These are phyloP conservation scores for Eubasilissa splendida DNA, from an alignment of 2,888 invertebrate genomes.

Conservation along the genomic window DNA sequence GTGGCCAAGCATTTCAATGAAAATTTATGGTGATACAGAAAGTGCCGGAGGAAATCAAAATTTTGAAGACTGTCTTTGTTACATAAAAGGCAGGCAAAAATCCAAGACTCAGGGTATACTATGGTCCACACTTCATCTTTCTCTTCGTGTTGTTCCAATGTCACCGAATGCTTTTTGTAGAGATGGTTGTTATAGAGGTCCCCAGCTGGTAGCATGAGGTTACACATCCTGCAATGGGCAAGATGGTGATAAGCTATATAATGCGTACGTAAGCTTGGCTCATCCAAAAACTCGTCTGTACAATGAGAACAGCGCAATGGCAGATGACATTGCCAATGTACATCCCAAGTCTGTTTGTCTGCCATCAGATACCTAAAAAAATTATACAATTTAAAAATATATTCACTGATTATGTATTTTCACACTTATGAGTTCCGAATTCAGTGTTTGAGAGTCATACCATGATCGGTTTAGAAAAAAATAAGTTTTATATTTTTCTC, in stretches of 20 bases:
- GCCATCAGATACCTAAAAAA: slow-evolving; percentile 68
- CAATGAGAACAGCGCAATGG: slow-evolving; percentile 72
- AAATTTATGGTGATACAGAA: slow-evolving; percentile 69
- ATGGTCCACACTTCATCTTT: slow-evolving; percentile 64
- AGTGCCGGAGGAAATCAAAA: slow-evolving; percentile 67
- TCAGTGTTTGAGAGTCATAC: too few species aligned
- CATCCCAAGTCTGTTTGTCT: slow-evolving; percentile 66
- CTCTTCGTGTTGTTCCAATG: slow-evolving; percentile 63
- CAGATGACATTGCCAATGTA: slow-evolving; percentile 66
- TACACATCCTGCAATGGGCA: slow-evolving; percentile 69
- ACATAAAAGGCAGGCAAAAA: slow-evolving; percentile 67
- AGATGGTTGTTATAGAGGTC: slow-evolving; percentile 67
- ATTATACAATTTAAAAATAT: too few species aligned
- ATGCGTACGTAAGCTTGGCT: slow-evolving; percentile 64
- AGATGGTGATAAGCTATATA: slow-evolving; percentile 65
- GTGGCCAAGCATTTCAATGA: slow-evolving; percentile 69
- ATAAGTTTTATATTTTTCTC: too few species aligned
- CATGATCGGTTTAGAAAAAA: too few species aligned
- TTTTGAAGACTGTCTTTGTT: slow-evolving; percentile 64
- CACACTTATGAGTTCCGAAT: too few species aligned
- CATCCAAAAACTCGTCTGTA: slow-evolving; percentile 64
- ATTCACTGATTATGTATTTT: too few species aligned
- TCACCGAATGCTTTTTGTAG: slow-evolving; percentile 67
- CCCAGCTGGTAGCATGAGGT: slow-evolving; percentile 66
- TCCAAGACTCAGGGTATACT: slow-evolving; percentile 55